Conservation (phyloP, 2,888 invertebrate genomes). For the Brenthis ino region DNA sequence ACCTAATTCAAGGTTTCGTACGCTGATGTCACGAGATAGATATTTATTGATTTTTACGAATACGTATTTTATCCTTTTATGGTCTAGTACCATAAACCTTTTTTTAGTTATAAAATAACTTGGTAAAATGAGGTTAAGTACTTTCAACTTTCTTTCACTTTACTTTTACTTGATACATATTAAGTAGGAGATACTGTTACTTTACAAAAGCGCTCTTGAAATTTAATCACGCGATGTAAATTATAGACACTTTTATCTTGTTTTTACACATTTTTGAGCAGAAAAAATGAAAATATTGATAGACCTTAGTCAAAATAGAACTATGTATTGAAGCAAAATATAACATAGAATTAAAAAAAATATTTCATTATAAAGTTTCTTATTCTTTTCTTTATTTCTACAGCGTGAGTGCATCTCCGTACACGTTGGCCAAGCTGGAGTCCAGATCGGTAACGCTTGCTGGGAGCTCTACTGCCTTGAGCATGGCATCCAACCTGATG, state of each 20-base stretch:
- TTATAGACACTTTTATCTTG: too few species aligned
- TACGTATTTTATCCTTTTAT: background rate
- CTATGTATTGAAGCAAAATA: too few species aligned
- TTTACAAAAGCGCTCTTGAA: background rate
- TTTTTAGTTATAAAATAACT: background rate
- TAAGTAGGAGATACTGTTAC: slow-evolving; percentile 4
- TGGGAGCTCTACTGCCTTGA: slow-evolving; percentile 94
- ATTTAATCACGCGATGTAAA: background rate
- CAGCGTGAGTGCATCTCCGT: slow-evolving; percentile 86
- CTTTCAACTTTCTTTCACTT: slow-evolving; percentile 12
- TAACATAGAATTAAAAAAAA: background rate
- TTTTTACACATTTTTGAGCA: too few species aligned
- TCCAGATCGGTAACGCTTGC: slow-evolving; percentile 95
- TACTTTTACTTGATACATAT: background rate
- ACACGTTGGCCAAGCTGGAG: slow-evolving; percentile 86
- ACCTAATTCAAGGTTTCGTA: slow-evolving; percentile 48
- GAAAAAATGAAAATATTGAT: too few species aligned
- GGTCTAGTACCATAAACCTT: background rate
- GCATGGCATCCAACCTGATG: slow-evolving; percentile 96
- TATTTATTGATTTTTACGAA: slow-evolving; percentile 5
- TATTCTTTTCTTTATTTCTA: slow-evolving; percentile 40
- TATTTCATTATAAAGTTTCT: background rate
- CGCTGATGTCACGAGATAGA: slow-evolving; percentile 12
- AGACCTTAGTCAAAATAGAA: too few species aligned
- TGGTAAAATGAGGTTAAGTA: slow-evolving; percentile 10